Conservation (phyloP, 2,888 invertebrate species). For the Acanthopleura granulata region DNA sequence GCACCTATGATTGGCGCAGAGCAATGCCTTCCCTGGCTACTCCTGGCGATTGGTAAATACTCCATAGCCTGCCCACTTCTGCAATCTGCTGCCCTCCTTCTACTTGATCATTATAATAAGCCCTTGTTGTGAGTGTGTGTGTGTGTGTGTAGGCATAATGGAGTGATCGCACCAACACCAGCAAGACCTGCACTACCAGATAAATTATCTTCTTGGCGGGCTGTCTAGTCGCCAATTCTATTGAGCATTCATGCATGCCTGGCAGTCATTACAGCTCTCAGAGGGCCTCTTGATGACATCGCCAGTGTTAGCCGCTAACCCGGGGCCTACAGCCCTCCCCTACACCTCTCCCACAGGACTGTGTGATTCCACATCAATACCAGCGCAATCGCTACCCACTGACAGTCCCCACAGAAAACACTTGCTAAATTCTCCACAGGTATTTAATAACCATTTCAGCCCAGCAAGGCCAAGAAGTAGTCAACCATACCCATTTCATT, state of each 20-base stretch:
- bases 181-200: background rate
- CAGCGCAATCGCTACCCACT: no score
- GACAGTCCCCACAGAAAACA: no score
- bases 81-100: background rate
- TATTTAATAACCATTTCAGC: no score
- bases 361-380: no score
- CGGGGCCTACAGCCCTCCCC: background rate
- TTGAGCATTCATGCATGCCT: conserved; percentile 12
- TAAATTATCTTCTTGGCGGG: background rate
- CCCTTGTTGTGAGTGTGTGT: background rate
- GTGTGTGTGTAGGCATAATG: background rate
- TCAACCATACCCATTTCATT: background rate
- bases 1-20: no score
- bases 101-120: background rate
- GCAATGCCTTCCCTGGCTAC: no score
- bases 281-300: background rate
- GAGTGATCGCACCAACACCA: background rate
- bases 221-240: background rate
- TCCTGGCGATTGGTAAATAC: no score
- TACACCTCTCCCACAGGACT: no score
- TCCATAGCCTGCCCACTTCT: no score
- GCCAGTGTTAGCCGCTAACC: background rate
- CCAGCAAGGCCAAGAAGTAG: no score
- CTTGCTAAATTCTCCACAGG: no score
- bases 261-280: conserved; percentile 1